Conservation (phyloP, 2,113 vertebrate genomes). For the Boulengeromyrus knoepffleri region DNA sequence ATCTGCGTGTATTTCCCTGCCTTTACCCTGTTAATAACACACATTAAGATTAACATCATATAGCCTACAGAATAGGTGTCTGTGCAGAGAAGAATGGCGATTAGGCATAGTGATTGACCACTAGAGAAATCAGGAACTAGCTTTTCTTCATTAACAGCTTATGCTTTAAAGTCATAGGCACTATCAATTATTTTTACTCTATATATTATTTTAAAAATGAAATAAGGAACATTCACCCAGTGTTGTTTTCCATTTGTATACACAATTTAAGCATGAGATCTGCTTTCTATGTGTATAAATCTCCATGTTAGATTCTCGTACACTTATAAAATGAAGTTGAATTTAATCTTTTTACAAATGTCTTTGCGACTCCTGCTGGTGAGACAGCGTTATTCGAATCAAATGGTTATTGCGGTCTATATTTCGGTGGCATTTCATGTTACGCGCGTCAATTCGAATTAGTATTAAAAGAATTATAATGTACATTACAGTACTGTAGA, state of each 20-base stretch:
- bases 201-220: neutral
- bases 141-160: neutral
- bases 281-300: neutral
- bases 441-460: neutral
- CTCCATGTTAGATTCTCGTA: neutral
- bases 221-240: neutral
- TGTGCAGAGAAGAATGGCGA: neutral
- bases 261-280: neutral
- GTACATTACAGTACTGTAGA: neutral
- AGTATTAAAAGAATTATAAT: neutral
- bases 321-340: neutral
- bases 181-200: neutral
- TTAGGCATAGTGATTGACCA: neutral
- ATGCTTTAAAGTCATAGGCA: neutral
- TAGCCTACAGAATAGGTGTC: neutral
- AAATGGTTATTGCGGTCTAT: neutral
- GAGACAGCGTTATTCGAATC: neutral
- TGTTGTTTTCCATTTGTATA: neutral
- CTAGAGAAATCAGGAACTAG: neutral
- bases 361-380: conserved; percentile 17
- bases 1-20: neutral
- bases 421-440: neutral
- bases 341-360: neutral
- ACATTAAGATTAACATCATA: neutral
- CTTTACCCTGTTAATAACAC: neutral